Evolutionary conservation across 2,888 invertebrate species (phyloP).

Genomic region (Sphaerophoria rueppellii): DNA sequence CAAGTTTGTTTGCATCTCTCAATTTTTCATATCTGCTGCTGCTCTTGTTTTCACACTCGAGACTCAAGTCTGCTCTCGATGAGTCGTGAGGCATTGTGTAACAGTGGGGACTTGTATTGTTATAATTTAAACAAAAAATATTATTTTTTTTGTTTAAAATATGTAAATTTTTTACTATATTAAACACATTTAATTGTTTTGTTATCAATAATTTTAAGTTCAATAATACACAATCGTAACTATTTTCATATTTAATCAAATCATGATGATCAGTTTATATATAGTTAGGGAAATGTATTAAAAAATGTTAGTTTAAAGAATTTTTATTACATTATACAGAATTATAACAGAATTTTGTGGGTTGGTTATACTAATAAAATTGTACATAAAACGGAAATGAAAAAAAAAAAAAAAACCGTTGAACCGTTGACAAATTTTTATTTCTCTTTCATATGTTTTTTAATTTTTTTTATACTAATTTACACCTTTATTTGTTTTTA

Average conservation of each 20-base stretch:
- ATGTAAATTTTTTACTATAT: too few species aligned
- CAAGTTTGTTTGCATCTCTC: too few species aligned
- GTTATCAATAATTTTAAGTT: constrained; percentile 29
- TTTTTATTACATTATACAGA: not conserved
- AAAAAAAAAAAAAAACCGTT: not conserved
- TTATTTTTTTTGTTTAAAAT: constrained; percentile 7
- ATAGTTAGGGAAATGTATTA: not conserved
- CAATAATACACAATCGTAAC: not conserved
- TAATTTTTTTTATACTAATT: too few species aligned
- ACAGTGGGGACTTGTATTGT: not conserved
- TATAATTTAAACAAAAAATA: not conserved
- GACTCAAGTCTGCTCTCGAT: too few species aligned
- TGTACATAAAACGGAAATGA: not conserved
- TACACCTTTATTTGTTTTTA: too few species aligned
- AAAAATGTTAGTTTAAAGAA: not conserved
- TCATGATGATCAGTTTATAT: not conserved
- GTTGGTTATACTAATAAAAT: not conserved
- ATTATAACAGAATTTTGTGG: not conserved
- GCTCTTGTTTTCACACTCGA: too few species aligned
- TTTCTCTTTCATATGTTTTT: not conserved
- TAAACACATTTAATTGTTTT: constrained; percentile 10
- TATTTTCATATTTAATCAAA: not conserved
- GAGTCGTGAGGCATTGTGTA: not conserved
- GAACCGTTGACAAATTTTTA: not conserved
- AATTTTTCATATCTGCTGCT: too few species aligned